These are phyloP conservation scores for Brachylomia viminalis DNA, from an alignment of 2,888 invertebrate species.

Conservation along the genomic window DNA sequence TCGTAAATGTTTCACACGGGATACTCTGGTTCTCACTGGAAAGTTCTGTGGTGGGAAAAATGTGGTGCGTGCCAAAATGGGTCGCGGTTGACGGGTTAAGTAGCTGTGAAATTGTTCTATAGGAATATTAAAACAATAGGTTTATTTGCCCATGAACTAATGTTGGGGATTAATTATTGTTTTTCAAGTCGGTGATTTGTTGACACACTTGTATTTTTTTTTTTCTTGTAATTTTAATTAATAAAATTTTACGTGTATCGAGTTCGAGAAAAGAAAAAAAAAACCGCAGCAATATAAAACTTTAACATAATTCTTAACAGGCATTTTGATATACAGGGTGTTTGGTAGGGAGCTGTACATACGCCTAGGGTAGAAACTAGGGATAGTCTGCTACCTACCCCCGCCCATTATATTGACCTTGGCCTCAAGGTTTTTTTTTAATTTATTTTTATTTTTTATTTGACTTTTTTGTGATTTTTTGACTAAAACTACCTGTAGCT, in stretches of 20 bases:
- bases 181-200: background rate
- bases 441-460: too few species aligned
- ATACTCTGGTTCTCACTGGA: slow-evolving; percentile 50
- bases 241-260: background rate
- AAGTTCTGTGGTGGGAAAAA: slow-evolving; percentile 60
- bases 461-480: too few species aligned
- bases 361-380: too few species aligned
- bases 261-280: background rate
- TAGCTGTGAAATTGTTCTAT: slow-evolving; percentile 50
- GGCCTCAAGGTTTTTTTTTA: too few species aligned
- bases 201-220: background rate
- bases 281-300: background rate
- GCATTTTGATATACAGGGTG: background rate
- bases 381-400: too few species aligned
- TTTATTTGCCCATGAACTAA: background rate
- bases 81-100: slow-evolving; percentile 56
- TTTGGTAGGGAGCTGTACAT: too few species aligned
- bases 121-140: slow-evolving; percentile 14
- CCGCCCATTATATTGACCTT: too few species aligned
- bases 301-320: background rate
- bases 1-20: slow-evolving; percentile 57
- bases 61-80: slow-evolving; percentile 55
- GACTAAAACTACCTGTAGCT: too few species aligned
- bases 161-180: background rate
- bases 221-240: background rate